Evolutionary conservation across 2,113 vertebrate genomes (phyloP).

Genomic region (Poeciliopsis occidentalis): DNA sequence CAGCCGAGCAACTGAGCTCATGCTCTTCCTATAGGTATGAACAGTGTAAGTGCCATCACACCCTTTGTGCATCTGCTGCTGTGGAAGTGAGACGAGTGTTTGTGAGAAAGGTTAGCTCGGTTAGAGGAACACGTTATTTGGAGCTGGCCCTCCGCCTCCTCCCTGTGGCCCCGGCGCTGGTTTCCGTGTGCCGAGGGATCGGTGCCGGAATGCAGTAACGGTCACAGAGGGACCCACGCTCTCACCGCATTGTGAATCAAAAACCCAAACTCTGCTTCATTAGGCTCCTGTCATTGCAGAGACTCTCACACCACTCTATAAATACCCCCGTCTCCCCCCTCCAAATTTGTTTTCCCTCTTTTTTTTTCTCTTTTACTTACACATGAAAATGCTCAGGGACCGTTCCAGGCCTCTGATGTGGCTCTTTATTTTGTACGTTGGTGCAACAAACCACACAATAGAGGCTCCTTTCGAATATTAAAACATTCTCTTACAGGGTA

Average conservation of each 20-base stretch:
- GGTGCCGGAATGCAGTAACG: conserved; percentile 70
- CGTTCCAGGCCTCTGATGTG: conserved; percentile 81
- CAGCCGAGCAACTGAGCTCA: not conserved
- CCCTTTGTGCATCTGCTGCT: conserved; percentile 22
- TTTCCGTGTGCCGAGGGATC: conserved; percentile 69
- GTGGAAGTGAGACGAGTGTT: conserved; percentile 19
- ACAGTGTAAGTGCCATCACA: conserved; percentile 5
- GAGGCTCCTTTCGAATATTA: conserved; percentile 82
- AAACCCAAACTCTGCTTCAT: conserved; percentile 76
- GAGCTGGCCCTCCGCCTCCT: conserved; percentile 56
- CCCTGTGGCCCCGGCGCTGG: conserved; percentile 49
- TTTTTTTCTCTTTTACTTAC: conserved; percentile 72
- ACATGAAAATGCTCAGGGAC: conserved; percentile 80
- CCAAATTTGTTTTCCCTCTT: conserved; percentile 82
- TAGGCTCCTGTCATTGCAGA: conserved; percentile 77
- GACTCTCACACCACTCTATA: conserved; percentile 83
- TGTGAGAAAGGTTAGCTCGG: conserved; percentile 58
- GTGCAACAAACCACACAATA: conserved; percentile 80
- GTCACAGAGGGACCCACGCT: conserved; percentile 70
- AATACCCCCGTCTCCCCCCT: conserved; percentile 77
- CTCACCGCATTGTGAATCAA: conserved; percentile 79
- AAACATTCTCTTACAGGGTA: conserved; percentile 79
- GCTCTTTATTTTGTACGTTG: conserved; percentile 82
- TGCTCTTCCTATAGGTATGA: conserved; percentile 7
- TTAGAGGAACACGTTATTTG: conserved; percentile 57